phyloP scores from a whole-genome alignment of 2,888 invertebrate genomes.

The Agrotis puta region DNA sequence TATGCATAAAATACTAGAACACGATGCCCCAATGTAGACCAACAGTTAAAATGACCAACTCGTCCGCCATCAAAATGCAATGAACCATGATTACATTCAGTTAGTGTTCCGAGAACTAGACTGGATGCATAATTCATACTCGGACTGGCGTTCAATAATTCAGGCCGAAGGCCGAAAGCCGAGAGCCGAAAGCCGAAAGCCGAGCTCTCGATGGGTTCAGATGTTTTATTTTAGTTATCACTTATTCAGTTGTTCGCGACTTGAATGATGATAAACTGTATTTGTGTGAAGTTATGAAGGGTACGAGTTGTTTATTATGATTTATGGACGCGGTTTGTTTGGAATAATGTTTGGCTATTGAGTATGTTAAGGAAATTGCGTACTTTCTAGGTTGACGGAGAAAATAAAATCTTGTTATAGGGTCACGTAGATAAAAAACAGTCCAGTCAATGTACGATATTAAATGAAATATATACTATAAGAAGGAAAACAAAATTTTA shows the following conservation, averaged over 20 bases:
- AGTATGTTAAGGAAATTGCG: slow-evolving; percentile 1
- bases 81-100: slow-evolving; percentile 67
- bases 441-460: no score
- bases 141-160: slow-evolving; percentile 66
- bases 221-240: slow-evolving; percentile 68
- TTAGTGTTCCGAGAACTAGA: slow-evolving; percentile 61
- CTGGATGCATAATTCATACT: slow-evolving; percentile 67
- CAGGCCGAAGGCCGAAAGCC: slow-evolving; percentile 60
- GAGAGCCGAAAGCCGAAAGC: slow-evolving; percentile 58
- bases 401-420: neutral
- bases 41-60: slow-evolving; percentile 56
- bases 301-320: slow-evolving; percentile 51
- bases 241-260: slow-evolving; percentile 66
- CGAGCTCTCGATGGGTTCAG: slow-evolving; percentile 58
- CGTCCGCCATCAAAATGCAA: slow-evolving; percentile 60
- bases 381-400: neutral
- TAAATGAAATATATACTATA: no score
- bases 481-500: no score
- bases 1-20: slow-evolving; percentile 25
- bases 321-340: slow-evolving; percentile 38
- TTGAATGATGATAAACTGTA: slow-evolving; percentile 61
- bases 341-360: slow-evolving; percentile 35
- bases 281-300: slow-evolving; percentile 57
- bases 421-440: no score
- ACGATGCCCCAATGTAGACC: slow-evolving; percentile 21